A percentile compares a stretch with the other conserved stretches of the same genome.
Evolutionary conservation across 2,888 invertebrate genomes (phyloP).

Genomic region (Himalopsyche tibetana): DNA sequence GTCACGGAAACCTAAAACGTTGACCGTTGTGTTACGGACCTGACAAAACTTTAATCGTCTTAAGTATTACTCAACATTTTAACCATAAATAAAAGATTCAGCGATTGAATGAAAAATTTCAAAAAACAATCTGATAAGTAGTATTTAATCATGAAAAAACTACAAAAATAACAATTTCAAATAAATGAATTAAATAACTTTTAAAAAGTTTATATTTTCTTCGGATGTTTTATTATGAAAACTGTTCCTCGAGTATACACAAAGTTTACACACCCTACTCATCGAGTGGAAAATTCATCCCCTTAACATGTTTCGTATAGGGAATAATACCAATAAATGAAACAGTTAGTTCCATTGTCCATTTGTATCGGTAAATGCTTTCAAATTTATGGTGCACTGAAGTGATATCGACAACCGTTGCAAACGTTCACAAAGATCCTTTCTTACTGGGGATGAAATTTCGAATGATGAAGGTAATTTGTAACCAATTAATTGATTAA

Average conservation of each 20-base stretch:
- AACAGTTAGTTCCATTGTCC: slow-evolving; percentile 36
- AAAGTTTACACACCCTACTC: background rate
- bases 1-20: too few species aligned
- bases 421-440: background rate
- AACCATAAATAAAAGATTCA: too few species aligned
- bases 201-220: too few species aligned
- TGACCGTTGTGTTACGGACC: too few species aligned
- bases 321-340: slow-evolving; percentile 36
- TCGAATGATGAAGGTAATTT: background rate
- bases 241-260: background rate
- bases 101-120: too few species aligned
- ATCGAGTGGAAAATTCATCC: slow-evolving; percentile 26
- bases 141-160: too few species aligned
- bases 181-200: too few species aligned
- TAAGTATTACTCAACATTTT: too few species aligned
- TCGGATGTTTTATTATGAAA: too few species aligned
- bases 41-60: too few species aligned
- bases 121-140: too few species aligned
- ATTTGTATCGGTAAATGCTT: slow-evolving; percentile 43
- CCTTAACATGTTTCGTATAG: slow-evolving; percentile 25
- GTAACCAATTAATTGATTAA: background rate
- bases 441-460: background rate
- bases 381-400: slow-evolving; percentile 38
- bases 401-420: slow-evolving; percentile 43
- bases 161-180: too few species aligned